phyloP scores from a whole-genome alignment of 2,888 invertebrate genomes.

The Ichneumoninae sp. region DNA sequence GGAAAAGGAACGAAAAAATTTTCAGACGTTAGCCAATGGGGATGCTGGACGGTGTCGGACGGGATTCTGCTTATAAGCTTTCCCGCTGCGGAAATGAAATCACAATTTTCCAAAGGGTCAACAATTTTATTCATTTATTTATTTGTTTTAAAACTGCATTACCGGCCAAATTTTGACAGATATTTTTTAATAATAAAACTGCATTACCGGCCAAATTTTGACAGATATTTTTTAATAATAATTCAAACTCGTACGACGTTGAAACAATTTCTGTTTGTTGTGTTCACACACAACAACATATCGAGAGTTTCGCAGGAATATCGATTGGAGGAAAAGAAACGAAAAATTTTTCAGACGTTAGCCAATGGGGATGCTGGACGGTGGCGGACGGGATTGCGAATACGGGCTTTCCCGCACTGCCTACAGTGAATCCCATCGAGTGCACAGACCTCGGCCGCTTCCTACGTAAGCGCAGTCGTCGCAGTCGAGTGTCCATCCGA shows the following conservation, averaged over 20 bases:
- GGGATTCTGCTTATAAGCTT: background rate
- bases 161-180: too few species aligned
- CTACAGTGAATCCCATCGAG: background rate
- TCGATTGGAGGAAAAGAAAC: background rate
- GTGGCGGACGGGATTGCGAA: background rate
- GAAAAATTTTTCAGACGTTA: background rate
- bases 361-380: background rate
- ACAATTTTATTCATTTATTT: too few species aligned
- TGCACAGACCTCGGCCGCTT: conserved; percentile 21
- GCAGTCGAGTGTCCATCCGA: conserved; percentile 38
- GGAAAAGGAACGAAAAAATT: background rate
- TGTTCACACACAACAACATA: background rate
- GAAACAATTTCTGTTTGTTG: background rate
- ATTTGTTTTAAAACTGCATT: too few species aligned
- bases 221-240: background rate
- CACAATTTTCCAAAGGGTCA: too few species aligned
- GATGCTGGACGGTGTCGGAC: background rate
- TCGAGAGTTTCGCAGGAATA: too few species aligned
- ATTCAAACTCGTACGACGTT: too few species aligned
- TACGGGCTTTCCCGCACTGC: conserved; percentile 6
- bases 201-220: too few species aligned
- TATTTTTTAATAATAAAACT: background rate
- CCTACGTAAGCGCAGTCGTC: conserved; percentile 32
- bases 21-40: background rate
- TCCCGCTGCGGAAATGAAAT: background rate